Base-by-base conservation (phyloP, 2,113 vertebrate species). In the Emydocephalus ijimae region DNA sequence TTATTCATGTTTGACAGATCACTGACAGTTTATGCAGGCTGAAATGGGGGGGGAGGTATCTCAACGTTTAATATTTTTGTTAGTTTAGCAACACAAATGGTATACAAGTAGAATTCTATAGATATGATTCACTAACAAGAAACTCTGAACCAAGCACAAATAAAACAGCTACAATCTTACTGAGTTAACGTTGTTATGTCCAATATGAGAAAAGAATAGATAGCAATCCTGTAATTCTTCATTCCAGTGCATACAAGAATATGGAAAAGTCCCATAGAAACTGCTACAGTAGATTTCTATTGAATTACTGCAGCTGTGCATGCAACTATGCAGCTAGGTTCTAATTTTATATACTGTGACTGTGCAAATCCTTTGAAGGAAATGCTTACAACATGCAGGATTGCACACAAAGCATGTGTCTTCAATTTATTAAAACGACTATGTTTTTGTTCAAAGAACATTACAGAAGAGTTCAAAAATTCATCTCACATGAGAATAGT, bases 1-100 rank as follows among this genome's bases (percentile, higher is more conserved):
- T 0, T 93, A 92, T 94, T 91, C 34, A 45, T 93, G 8, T 87
- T 91, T 93, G 89, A 93, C 91, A 91, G 7, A 92, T 92, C 64
- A 95, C 1, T 88, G 95, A 93, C 21, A 90, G 45, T 43, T 54
- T 52, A 90, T 24, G 52, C 92, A 87, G 11, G 48, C 23, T 86
- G 54, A 48, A 69, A 61, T 7, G 9, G 20, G 20, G 9, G 20
- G 20, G 45, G 43, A n/a, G 43, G 86, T 43, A 69, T 89, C 87
- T 69, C 54, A 57, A 81, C 3, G 8, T 26, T 45, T 85, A 59
- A 81, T 89, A 85, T 29, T 85, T 91, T 56, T 55, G 54, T 50
- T 55, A 92, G 50, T 18, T 92, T 85, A 8, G 39, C 45, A 57
- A 24, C 14, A 21, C 56, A 45, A 18, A 74, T n/a, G 45, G 15